phyloP scores from a whole-genome alignment of 1,140 invertebrate genomes.

The Habropoda laboriosa region DNA sequence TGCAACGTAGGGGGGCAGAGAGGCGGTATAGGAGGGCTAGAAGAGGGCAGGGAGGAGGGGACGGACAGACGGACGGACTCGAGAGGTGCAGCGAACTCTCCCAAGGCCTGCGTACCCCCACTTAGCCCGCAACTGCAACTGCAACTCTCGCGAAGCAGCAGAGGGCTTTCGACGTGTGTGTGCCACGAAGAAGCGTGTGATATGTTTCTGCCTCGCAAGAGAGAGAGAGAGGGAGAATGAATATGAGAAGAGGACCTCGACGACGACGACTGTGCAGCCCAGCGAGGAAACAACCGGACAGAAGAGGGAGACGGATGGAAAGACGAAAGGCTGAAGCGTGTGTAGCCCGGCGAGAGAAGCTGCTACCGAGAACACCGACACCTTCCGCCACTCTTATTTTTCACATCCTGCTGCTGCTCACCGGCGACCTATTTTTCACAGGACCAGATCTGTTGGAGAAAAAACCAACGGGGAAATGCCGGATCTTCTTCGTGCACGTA shows the following conservation, averaged over 20 bases:
- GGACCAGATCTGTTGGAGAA: background rate
- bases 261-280: background rate
- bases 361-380: constrained; percentile 35
- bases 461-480: constrained; percentile 11
- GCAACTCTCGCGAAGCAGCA: constrained; percentile 62
- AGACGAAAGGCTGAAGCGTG: background rate
- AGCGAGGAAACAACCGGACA: constrained; percentile 29
- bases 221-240: constrained; percentile 6
- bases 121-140: constrained; percentile 66
- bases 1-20: constrained; percentile 3
- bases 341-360: background rate
- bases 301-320: constrained; percentile 16
- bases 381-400: constrained; percentile 44
- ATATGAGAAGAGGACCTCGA: background rate
- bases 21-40: constrained; percentile 39
- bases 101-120: constrained; percentile 76
- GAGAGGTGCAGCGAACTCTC: constrained; percentile 82
- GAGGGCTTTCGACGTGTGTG: no score
- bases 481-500: no score
- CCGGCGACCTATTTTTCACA: constrained; percentile 73
- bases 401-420: constrained; percentile 64
- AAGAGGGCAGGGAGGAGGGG: constrained; percentile 41
- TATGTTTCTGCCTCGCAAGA: background rate
- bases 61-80: constrained; percentile 73
- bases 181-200: no score